A percentile compares a stretch with the other conserved stretches of the same genome.
phyloP scores from a whole-genome alignment of 2,888 invertebrate genomes.

The Drosophila gaucha region DNA sequence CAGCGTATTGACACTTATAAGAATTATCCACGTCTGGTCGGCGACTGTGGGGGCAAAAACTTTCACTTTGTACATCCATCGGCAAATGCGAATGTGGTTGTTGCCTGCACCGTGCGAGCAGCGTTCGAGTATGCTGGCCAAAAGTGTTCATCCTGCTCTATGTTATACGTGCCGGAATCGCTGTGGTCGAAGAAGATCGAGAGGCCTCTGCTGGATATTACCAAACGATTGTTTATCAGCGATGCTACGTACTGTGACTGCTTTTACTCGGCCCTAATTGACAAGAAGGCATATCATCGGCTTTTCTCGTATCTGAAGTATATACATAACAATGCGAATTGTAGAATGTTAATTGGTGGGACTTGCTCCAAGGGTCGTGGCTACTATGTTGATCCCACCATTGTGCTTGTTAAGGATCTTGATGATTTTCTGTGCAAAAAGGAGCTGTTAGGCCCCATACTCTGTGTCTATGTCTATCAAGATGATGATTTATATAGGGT shows the following conservation, averaged over 20 bases:
- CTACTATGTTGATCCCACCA: constrained; percentile 97
- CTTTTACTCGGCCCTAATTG: constrained; percentile 98
- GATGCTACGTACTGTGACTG: constrained; percentile 91
- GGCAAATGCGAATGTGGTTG: constrained; percentile 92
- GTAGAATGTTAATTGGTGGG: constrained; percentile 93
- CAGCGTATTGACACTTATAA: constrained; percentile 91
- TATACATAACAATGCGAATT: constrained; percentile 85
- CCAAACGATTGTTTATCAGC: constrained; percentile 91
- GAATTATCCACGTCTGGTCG: constrained; percentile 96
- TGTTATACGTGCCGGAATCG: constrained; percentile 96
- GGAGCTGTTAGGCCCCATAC: constrained; percentile 98
- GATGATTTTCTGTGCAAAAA: constrained; percentile 93
- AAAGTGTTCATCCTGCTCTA: constrained; percentile 98
- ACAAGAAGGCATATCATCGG: constrained; percentile 93
- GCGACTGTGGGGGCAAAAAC: constrained; percentile 99
- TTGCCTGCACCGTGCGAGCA: constrained; percentile 93
- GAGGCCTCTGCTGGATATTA: constrained; percentile 88
- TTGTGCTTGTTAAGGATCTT: constrained; percentile 93
- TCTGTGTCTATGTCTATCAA: constrained; percentile 94
- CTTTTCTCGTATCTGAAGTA: constrained; percentile 94
- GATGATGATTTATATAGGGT: constrained; percentile 89
- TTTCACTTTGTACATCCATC: constrained; percentile 97
- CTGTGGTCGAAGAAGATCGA: constrained; percentile 87
- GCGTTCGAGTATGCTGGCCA: constrained; percentile 98
- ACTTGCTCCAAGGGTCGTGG: constrained; percentile 91